Percentiles rank a stretch among this genome's conserved stretches.
phyloP scores from a whole-genome alignment of 2,113 vertebrate species.

The Pandion haliaetus region DNA sequence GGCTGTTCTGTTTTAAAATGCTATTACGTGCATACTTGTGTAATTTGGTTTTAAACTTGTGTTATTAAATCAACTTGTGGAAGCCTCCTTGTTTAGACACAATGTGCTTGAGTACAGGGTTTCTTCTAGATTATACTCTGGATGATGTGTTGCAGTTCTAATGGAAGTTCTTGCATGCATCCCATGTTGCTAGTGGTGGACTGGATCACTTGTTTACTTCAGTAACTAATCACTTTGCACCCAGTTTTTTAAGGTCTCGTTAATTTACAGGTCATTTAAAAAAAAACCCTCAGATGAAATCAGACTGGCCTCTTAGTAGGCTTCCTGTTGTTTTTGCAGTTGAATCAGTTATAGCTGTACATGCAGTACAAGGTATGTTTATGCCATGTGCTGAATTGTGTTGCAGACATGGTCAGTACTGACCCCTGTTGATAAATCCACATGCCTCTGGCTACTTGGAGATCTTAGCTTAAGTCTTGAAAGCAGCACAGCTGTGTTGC shows the following conservation, averaged over 20 bases:
- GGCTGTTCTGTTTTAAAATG: not conserved
- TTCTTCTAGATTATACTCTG: not conserved
- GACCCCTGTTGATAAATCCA: not conserved
- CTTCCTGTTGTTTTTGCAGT: not conserved
- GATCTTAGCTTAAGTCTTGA: not conserved
- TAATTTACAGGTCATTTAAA: not conserved
- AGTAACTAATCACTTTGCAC: not conserved
- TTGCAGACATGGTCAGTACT: not conserved
- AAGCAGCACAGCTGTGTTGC: not conserved
- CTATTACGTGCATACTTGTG: not conserved
- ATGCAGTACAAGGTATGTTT: not conserved
- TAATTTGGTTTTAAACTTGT: not conserved
- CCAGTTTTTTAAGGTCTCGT: not conserved
- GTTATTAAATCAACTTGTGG: not conserved
- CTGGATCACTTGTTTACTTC: not conserved
- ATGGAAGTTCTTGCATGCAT: not conserved
- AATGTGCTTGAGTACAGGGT: not conserved
- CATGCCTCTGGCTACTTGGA: not conserved
- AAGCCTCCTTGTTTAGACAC: not conserved
- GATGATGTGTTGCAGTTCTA: not conserved
- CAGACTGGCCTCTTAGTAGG: not conserved
- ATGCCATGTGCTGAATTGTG: not conserved
- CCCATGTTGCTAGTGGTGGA: not conserved
- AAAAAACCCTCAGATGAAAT: not conserved
- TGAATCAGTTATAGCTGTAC: not conserved